Conservation (phyloP, 2,797 vertebrate genomes). For the Uromys caudimaculatus region DNA sequence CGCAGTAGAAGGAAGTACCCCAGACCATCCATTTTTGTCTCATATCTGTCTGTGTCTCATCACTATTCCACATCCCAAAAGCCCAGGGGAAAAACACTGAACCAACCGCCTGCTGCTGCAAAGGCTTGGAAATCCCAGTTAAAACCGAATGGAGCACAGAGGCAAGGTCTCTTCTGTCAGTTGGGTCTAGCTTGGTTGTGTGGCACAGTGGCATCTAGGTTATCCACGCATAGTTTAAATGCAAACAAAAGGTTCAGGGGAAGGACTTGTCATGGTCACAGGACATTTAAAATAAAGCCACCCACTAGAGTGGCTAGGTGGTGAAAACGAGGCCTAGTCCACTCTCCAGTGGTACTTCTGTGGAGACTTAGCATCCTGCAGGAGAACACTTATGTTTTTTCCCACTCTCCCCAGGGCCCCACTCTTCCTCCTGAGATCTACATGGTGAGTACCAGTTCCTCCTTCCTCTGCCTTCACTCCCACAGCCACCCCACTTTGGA, state of each 20-base stretch:
- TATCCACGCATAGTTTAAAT: conserved; percentile 4
- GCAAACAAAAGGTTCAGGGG: neutral
- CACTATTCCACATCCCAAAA: neutral
- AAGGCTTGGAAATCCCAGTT: neutral
- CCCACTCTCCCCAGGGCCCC: conserved; percentile 31
- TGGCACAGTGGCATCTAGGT: neutral
- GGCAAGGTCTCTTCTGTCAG: neutral
- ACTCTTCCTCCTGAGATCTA: conserved; percentile 26
- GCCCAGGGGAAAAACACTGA: neutral
- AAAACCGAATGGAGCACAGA: neutral
- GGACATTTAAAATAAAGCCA: neutral
- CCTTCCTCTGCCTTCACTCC: neutral
- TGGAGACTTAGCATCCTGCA: neutral
- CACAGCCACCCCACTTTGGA: neutral
- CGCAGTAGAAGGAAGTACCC: neutral
- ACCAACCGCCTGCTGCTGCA: neutral
- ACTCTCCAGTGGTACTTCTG: neutral
- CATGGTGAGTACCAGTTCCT: conserved; percentile 20
- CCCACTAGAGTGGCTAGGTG: neutral
- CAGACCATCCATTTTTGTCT: neutral
- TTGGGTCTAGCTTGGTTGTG: neutral
- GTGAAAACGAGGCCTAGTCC: neutral
- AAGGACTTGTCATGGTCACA: neutral
- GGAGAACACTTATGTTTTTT: neutral
- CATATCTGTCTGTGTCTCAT: neutral